These are phyloP conservation scores for Drepanosiphum platanoidis DNA, from an alignment of 2,888 invertebrate genomes.

Conservation along the genomic window DNA sequence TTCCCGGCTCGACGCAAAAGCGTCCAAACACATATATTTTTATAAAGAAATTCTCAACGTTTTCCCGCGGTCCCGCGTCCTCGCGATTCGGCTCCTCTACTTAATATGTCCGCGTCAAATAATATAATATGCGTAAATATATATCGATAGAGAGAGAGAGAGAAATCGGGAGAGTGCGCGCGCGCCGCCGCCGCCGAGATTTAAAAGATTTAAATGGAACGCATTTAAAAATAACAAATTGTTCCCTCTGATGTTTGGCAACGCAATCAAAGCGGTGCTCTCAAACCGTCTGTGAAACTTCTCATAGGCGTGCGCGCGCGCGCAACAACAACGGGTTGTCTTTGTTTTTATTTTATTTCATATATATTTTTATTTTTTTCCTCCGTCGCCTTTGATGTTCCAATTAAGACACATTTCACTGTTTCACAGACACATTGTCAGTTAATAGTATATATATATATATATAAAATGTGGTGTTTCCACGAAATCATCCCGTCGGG, in stretches of 20 bases:
- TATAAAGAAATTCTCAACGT: no score
- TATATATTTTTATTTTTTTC: no score
- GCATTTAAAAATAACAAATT: constrained; percentile 61
- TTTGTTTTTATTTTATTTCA: constrained; percentile 24
- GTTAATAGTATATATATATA: constrained; percentile 48
- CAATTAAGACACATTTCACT: constrained; percentile 59
- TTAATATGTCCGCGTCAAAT: no score
- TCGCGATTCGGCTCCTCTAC: no score
- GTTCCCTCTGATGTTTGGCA: constrained; percentile 58
- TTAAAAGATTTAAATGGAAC: constrained; percentile 40
- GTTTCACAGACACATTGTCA: constrained; percentile 54
- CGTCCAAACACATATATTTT: no score
- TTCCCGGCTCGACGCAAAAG: no score
- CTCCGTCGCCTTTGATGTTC: constrained; percentile 52
- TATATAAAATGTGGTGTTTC: no score
- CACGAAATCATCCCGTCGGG: constrained; percentile 28
- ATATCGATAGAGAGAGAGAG: no score
- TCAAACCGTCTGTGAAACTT: constrained; percentile 56
- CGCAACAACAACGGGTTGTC: constrained; percentile 32
- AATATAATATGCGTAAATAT: neutral
- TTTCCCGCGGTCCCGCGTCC: neutral
- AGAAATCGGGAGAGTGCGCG: no score
- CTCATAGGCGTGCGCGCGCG: no score
- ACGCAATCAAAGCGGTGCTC: constrained; percentile 46
- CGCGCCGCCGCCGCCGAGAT: neutral